These are phyloP conservation scores for Cynopterus sphinx DNA, from an alignment of 2,797 vertebrate genomes.

Conservation along the genomic window DNA sequence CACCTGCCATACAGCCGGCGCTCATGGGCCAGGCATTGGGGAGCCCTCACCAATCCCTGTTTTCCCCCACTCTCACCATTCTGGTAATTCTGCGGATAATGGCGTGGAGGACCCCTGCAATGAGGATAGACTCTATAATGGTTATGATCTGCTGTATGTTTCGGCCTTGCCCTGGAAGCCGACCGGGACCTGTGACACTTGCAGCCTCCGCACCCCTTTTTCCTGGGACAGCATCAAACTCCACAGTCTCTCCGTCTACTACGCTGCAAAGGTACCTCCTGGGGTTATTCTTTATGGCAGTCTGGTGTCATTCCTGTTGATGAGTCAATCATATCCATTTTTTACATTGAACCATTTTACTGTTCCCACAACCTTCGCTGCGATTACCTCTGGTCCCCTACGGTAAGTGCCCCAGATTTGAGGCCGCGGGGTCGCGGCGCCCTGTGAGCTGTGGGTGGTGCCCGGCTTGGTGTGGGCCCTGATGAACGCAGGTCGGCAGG, in stretches of 20 bases:
- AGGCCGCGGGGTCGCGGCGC: too few relatives aligned
- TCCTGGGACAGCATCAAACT: conserved; percentile 99
- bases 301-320: conserved; percentile 83
- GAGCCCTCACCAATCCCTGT: conserved; percentile 91
- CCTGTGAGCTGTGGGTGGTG: too few relatives aligned
- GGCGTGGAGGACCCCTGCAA: conserved; percentile 95
- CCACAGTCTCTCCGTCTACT: conserved; percentile 99
- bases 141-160: conserved; percentile 98
- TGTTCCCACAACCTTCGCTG: too few relatives aligned
- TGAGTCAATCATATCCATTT: too few relatives aligned
- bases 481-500: too few relatives aligned
- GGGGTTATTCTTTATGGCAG: conserved; percentile 99
- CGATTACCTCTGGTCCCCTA: too few relatives aligned
- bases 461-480: too few relatives aligned
- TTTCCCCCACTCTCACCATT: conserved; percentile 95
- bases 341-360: too few relatives aligned
- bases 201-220: conserved; percentile 99
- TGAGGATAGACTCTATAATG: conserved; percentile 96
- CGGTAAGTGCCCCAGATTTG: too few relatives aligned
- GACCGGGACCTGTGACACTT: conserved; percentile 97
- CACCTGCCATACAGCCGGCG: conserved; percentile 94
- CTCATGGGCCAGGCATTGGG: conserved; percentile 94
- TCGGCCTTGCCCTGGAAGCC: conserved; percentile 97
- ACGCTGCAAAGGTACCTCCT: conserved; percentile 99
- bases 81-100: conserved; percentile 98